A percentile compares a stretch with the other conserved stretches of the same genome.
phyloP scores from a whole-genome alignment of 2,113 vertebrate genomes.

The Sialia sialis region DNA sequence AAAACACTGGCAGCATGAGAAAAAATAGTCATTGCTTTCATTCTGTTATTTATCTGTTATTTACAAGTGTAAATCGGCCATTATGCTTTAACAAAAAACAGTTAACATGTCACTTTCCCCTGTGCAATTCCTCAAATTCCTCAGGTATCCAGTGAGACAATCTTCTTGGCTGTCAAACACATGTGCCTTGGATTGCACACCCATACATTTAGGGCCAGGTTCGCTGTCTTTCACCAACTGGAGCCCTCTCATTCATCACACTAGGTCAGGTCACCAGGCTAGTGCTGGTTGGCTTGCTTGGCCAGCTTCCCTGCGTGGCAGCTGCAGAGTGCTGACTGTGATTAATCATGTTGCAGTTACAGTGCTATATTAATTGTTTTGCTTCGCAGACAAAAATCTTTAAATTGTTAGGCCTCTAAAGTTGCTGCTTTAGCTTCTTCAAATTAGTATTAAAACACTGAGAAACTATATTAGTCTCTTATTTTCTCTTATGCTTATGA shows the following conservation, averaged over 20 bases:
- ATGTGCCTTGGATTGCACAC: not conserved
- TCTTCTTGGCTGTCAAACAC: not conserved
- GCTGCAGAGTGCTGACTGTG: slow-evolving; percentile 1
- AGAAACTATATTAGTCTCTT: not conserved
- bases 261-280: not conserved
- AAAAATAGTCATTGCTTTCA: slow-evolving; percentile 27
- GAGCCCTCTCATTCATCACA: not conserved
- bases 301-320: not conserved
- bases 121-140: slow-evolving; percentile 17
- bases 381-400: not conserved
- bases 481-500: not conserved
- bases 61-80: slow-evolving; percentile 39
- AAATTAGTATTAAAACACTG: not conserved
- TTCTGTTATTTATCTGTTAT: slow-evolving; percentile 39
- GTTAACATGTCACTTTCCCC: not conserved
- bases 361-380: not conserved
- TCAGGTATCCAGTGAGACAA: slow-evolving; percentile 4
- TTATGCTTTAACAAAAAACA: slow-evolving; percentile 12
- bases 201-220: not conserved
- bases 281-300: not conserved
- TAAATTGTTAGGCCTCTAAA: not conserved
- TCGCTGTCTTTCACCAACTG: not conserved
- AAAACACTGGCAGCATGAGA: not conserved
- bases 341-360: slow-evolving; percentile 3
- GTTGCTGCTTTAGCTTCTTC: not conserved